Evolutionary conservation across 1,140 invertebrate genomes (phyloP).

Genomic region (Galleria mellonella): DNA sequence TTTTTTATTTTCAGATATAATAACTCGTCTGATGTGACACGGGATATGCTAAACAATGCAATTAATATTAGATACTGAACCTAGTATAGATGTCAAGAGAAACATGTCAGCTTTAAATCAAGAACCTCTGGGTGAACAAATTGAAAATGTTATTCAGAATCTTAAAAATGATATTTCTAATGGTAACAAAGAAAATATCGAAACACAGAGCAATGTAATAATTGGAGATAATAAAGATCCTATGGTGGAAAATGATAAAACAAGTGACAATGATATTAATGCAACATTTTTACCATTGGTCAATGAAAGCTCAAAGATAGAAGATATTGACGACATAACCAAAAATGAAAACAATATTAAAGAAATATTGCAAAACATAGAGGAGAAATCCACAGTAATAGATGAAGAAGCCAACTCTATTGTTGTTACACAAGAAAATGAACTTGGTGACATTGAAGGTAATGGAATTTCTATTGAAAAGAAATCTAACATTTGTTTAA

Average conservation of each 20-base stretch:
- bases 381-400: neutral
- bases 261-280: conserved; percentile 2
- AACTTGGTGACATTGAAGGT: neutral
- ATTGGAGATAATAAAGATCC: neutral
- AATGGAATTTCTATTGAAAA: too few relatives aligned
- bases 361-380: neutral
- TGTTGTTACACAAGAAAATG: neutral
- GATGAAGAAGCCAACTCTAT: too few relatives aligned
- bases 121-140: conserved; percentile 31
- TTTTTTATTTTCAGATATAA: conserved; percentile 29
- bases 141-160: conserved; percentile 23
- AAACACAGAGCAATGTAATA: conserved; percentile 16
- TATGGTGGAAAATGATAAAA: conserved; percentile 1
- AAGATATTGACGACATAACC: neutral
- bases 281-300: neutral
- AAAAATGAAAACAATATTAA: neutral
- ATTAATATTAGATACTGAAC: conserved; percentile 53
- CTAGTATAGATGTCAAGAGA: conserved; percentile 29
- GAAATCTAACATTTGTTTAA: too few relatives aligned
- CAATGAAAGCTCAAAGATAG: neutral
- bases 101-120: conserved; percentile 43
- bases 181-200: conserved; percentile 26
- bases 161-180: conserved; percentile 16
- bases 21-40: conserved; percentile 11
- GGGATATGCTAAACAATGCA: conserved; percentile 57